Percentiles rank a stretch among this genome's conserved stretches.
phyloP scores from a whole-genome alignment of 1,140 invertebrate genomes.

The Contarinia nasturtii region DNA sequence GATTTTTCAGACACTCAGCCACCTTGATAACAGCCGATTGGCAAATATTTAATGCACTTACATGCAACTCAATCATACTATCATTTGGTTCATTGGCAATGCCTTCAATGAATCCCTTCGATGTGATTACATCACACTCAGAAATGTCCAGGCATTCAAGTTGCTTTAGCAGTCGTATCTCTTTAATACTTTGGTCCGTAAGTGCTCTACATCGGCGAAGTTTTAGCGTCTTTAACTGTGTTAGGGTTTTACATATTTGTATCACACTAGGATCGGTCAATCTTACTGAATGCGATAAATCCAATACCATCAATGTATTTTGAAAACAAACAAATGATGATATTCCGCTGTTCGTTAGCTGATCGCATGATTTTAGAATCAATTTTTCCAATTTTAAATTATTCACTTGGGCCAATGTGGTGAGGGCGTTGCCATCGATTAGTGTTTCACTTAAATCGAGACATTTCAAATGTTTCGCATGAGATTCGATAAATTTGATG shows the following conservation, averaged over 20 bases:
- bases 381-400: slow-evolving; percentile 33
- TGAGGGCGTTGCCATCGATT: slow-evolving; percentile 39
- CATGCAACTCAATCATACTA: slow-evolving; percentile 30
- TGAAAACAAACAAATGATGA: slow-evolving; percentile 32
- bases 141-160: slow-evolving; percentile 41
- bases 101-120: slow-evolving; percentile 19
- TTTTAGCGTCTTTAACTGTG: slow-evolving; percentile 31
- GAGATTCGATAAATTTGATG: slow-evolving; percentile 31
- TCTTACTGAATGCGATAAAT: slow-evolving; percentile 38
- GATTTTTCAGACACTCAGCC: slow-evolving; percentile 30
- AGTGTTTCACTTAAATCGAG: slow-evolving; percentile 43
- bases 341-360: slow-evolving; percentile 40
- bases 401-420: slow-evolving; percentile 28
- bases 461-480: slow-evolving; percentile 30
- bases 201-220: slow-evolving; percentile 37
- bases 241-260: slow-evolving; percentile 33
- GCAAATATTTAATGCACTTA: slow-evolving; percentile 38
- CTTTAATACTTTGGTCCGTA: slow-evolving; percentile 33
- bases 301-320: slow-evolving; percentile 31
- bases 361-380: slow-evolving; percentile 37
- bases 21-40: slow-evolving; percentile 35
- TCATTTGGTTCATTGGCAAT: slow-evolving; percentile 27
- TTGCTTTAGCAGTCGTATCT: slow-evolving; percentile 30
- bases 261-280: slow-evolving; percentile 39
- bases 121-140: slow-evolving; percentile 38